These are phyloP conservation scores for Cebidichthys violaceus DNA, from an alignment of 2,113 vertebrate genomes.

Conservation along the genomic window DNA sequence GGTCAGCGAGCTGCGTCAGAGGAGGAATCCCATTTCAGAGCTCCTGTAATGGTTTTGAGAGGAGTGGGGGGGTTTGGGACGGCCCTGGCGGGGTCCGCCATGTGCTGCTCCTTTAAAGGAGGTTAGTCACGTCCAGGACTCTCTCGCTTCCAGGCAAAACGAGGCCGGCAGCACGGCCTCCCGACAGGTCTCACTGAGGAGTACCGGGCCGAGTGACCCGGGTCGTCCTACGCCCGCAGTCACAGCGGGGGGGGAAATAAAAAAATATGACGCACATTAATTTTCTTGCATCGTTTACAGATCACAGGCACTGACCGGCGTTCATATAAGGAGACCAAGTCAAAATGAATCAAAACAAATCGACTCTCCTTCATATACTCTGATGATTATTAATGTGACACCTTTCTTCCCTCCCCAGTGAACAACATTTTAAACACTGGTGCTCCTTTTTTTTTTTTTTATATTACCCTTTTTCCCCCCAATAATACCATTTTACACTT, in stretches of 20 bases:
- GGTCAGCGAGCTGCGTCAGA: slow-evolving; percentile 55
- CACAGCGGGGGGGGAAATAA: slow-evolving; percentile 62
- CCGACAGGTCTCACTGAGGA: no score
- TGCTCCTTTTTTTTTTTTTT: slow-evolving; percentile 52
- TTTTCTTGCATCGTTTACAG: slow-evolving; percentile 40
- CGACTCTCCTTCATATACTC: background rate
- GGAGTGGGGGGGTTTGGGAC: slow-evolving; percentile 26
- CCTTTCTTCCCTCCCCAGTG: slow-evolving; percentile 17
- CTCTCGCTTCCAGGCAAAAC: background rate
- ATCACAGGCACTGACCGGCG: slow-evolving; percentile 56
- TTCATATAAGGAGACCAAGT: slow-evolving; percentile 1
- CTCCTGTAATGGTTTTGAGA: slow-evolving; percentile 44
- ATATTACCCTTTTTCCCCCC: slow-evolving; percentile 2
- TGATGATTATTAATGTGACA: slow-evolving; percentile 34
- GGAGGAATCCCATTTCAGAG: slow-evolving; percentile 74
- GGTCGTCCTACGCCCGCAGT: slow-evolving; percentile 31
- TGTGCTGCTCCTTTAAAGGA: slow-evolving; percentile 81
- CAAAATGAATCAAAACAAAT: slow-evolving; percentile 51
- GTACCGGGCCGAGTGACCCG: slow-evolving; percentile 33
- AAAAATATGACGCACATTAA: slow-evolving; percentile 14
- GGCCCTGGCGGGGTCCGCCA: slow-evolving; percentile 23
- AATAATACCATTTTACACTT: slow-evolving; percentile 43
- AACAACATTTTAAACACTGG: slow-evolving; percentile 60
- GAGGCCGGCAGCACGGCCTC: background rate
- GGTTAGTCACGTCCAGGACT: slow-evolving; percentile 38